Evolutionary conservation across 2,888 invertebrate species (phyloP).

Genomic region (Mesoligia furuncula): DNA sequence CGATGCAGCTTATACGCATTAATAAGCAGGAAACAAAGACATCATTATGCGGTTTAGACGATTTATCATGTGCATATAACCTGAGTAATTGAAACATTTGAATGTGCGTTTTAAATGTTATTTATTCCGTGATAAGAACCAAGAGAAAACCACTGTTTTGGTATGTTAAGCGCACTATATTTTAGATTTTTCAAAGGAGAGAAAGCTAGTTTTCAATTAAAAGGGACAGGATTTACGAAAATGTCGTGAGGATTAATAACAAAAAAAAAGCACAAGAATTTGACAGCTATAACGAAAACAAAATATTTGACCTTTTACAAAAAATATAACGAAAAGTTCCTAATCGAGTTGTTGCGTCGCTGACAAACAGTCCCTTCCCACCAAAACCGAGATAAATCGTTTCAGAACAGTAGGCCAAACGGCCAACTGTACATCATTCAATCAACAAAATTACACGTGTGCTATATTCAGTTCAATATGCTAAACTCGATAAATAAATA

Average conservation of each 20-base stretch:
- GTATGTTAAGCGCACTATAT: not conserved
- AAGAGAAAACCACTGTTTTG: not conserved
- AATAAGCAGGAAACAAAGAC: slow-evolving; percentile 22
- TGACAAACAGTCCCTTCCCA: no score
- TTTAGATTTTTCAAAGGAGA: no score
- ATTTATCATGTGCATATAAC: slow-evolving; percentile 3
- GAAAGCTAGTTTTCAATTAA: not conserved
- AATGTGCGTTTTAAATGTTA: not conserved
- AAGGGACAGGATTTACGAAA: not conserved
- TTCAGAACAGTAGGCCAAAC: slow-evolving; percentile 65
- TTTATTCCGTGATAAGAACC: not conserved
- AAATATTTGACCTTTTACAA: no score
- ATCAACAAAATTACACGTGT: slow-evolving; percentile 56
- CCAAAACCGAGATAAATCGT: not conserved
- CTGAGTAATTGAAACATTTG: not conserved
- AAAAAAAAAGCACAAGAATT: no score
- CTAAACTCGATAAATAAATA: slow-evolving; percentile 58
- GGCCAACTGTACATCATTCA: slow-evolving; percentile 70
- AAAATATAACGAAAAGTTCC: no score
- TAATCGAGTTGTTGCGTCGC: no score
- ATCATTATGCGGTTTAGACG: slow-evolving; percentile 24
- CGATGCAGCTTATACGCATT: not conserved
- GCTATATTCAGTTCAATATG: slow-evolving; percentile 60
- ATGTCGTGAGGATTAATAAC: no score
- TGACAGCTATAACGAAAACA: no score